Percentiles rank a stretch among this genome's conserved stretches.
Evolutionary conservation across 37 sponge, comb jelly and placozoan species (phyloP).

Genomic region (Ianthella basta): DNA sequence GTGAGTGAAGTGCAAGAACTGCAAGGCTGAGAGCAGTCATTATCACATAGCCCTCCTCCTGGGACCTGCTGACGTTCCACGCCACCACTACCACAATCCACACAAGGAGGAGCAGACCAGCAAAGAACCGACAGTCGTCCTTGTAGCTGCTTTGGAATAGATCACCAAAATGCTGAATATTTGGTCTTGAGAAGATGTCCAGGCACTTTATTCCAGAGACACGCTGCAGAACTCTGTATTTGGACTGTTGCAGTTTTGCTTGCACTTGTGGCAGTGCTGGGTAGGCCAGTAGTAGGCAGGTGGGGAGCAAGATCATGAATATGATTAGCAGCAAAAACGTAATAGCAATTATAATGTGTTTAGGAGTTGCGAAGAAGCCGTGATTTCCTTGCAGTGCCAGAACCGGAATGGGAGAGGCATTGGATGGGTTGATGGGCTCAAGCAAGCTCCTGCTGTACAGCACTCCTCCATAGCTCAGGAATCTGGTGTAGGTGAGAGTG

Average conservation of each 20-base stretch:
- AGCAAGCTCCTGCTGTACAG: neutral
- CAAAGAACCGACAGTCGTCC: constrained; percentile 12
- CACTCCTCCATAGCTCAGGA: neutral
- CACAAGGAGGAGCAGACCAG: neutral
- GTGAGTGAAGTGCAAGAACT: neutral
- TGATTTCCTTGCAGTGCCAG: neutral
- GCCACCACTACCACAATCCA: constrained; percentile 9
- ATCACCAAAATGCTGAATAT: constrained; percentile 15
- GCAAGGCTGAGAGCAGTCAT: neutral
- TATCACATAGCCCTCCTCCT: neutral
- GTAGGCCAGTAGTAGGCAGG: constrained; percentile 7
- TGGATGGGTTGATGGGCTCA: neutral
- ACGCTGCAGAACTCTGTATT: neutral
- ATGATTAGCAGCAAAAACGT: neutral
- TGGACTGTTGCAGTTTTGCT: neutral
- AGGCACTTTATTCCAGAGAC: neutral
- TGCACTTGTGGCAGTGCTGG: constrained; percentile 17
- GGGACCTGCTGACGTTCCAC: neutral
- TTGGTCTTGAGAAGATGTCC: neutral
- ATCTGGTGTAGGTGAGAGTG: neutral
- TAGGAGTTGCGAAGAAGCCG: neutral
- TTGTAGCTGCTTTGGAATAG: constrained; percentile 29
- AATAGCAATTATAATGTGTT: neutral
- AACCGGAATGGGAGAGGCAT: neutral
- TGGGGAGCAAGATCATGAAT: constrained; percentile 11